Percentiles rank a stretch among this genome's conserved stretches.
These are phyloP conservation scores for Desmophyllum pertusum DNA, from an alignment of 92 coral and sea anemone species.

Conservation along the genomic window DNA sequence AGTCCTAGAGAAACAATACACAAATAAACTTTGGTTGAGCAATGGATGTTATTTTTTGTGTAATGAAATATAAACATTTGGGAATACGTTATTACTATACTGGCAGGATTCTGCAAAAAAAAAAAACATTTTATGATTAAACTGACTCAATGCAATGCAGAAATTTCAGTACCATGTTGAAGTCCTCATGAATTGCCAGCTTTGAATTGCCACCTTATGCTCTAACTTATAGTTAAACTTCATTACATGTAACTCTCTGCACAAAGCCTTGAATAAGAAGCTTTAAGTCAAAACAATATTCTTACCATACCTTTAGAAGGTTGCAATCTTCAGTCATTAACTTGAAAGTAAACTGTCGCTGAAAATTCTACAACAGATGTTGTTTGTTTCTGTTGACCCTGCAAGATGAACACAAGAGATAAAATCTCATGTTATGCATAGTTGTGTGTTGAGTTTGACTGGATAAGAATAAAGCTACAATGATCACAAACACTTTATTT, in stretches of 20 bases:
- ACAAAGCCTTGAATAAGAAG: not conserved
- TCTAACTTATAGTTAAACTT: too few relatives aligned
- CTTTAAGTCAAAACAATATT: not conserved
- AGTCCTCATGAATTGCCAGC: too few relatives aligned
- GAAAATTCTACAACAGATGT: constrained; percentile 25
- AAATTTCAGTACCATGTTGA: too few relatives aligned
- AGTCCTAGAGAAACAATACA: constrained; percentile 45
- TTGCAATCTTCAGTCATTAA: constrained; percentile 88
- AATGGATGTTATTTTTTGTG: too few relatives aligned
- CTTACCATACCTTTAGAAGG: constrained; percentile 45
- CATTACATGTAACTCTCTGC: not conserved
- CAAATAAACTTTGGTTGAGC: not conserved
- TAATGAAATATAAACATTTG: too few relatives aligned
- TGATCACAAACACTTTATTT: too few relatives aligned
- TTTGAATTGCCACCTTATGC: too few relatives aligned
- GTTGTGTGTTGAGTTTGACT: not conserved
- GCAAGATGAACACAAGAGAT: not conserved
- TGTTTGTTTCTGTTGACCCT: not conserved
- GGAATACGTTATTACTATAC: too few relatives aligned
- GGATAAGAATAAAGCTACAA: too few relatives aligned
- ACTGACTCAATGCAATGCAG: too few relatives aligned
- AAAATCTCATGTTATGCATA: not conserved
- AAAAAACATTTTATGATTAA: too few relatives aligned
- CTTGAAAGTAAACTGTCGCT: constrained; percentile 58
- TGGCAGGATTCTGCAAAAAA: too few relatives aligned